Conservation (phyloP, 92 coral and sea anemone species). For the Heteractis magnifica region DNA sequence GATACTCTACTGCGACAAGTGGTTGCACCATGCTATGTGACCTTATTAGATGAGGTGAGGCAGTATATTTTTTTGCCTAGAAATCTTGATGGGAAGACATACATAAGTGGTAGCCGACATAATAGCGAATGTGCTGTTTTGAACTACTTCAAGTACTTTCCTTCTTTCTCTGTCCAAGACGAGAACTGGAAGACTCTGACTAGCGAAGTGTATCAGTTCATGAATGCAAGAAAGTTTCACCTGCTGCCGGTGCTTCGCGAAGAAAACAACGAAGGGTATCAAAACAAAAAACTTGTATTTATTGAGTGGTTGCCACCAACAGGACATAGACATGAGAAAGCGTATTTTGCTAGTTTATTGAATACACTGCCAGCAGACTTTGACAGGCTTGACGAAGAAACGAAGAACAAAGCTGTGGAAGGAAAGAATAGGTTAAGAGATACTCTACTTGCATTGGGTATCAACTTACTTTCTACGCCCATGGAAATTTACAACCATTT, state of each 20-base stretch:
- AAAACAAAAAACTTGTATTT: neutral
- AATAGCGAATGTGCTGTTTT: neutral
- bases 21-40: constrained; percentile 69
- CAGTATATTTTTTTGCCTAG: constrained; percentile 25
- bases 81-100: constrained; percentile 8
- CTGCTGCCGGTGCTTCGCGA: constrained; percentile 63
- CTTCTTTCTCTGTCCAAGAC: constrained; percentile 23
- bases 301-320: constrained; percentile 49
- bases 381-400: neutral
- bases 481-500: constrained; percentile 30
- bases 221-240: constrained; percentile 19
- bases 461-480: constrained; percentile 62
- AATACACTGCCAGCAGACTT: neutral
- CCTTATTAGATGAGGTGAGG: constrained; percentile 47
- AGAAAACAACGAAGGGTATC: neutral
- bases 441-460: constrained; percentile 51
- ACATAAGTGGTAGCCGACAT: neutral
- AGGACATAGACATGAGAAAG: constrained; percentile 30
- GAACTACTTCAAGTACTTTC: constrained; percentile 14
- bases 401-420: neutral
- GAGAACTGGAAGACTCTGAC: constrained; percentile 22
- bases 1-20: constrained; percentile 44
- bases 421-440: neutral
- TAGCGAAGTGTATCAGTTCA: constrained; percentile 28
- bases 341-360: constrained; percentile 26